phyloP scores from a whole-genome alignment of 2,888 invertebrate species.

The Sclerodermus sp. region DNA sequence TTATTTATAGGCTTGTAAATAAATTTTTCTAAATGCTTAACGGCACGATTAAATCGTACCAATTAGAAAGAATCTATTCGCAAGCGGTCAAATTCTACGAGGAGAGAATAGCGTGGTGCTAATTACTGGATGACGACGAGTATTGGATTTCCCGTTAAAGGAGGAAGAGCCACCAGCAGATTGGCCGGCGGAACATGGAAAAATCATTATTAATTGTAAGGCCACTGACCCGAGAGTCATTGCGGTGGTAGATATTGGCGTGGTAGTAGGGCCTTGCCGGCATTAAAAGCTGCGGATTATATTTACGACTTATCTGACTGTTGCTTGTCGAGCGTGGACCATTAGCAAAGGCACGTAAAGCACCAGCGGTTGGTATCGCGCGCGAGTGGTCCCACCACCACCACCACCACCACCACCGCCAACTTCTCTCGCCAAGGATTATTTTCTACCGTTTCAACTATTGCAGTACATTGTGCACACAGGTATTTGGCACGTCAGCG shows the following conservation, averaged over 20 bases:
- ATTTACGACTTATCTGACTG: slow-evolving; percentile 39
- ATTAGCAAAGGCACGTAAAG: slow-evolving; percentile 27
- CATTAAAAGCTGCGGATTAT: slow-evolving; percentile 36
- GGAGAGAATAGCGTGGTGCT: too few relatives aligned
- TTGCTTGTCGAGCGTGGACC: slow-evolving; percentile 21
- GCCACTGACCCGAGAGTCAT: slow-evolving; percentile 27
- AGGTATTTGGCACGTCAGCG: background rate
- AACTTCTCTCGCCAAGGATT: too few relatives aligned
- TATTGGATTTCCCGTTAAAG: slow-evolving; percentile 14
- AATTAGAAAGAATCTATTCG: too few relatives aligned
- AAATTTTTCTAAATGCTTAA: too few relatives aligned
- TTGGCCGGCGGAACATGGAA: slow-evolving; percentile 17
- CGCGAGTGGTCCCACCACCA: too few relatives aligned
- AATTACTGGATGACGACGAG: too few relatives aligned
- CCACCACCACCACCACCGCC: too few relatives aligned
- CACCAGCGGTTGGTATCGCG: slow-evolving; percentile 3
- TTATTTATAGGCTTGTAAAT: too few relatives aligned
- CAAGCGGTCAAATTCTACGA: too few relatives aligned
- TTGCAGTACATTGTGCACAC: too few relatives aligned
- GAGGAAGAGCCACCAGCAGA: slow-evolving; percentile 9
- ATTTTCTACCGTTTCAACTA: slow-evolving; percentile 7
- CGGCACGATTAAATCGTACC: too few relatives aligned
- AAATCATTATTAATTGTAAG: slow-evolving; percentile 42
- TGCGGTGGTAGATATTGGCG: slow-evolving; percentile 1
- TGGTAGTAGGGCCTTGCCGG: slow-evolving; percentile 11